These are phyloP conservation scores for Micrasema longulum DNA, from an alignment of 1,140 invertebrate genomes.

Conservation along the genomic window DNA sequence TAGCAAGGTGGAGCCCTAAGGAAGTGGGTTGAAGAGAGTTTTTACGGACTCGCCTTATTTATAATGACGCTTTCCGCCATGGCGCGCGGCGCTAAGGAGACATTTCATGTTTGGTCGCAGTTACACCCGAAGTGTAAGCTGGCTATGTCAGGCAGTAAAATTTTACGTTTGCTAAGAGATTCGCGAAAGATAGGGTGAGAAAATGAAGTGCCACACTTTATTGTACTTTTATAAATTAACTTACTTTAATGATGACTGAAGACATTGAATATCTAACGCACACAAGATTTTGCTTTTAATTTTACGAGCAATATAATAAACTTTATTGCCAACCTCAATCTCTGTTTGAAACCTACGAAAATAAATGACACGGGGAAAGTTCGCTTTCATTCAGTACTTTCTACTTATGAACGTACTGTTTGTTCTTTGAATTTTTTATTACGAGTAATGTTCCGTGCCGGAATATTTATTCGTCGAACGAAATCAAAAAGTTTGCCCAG, in stretches of 20 bases:
- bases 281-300: conserved; percentile 28
- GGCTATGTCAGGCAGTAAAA: conserved; percentile 29
- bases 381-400: too few species aligned
- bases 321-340: not conserved
- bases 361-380: too few species aligned
- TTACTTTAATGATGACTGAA: conserved; percentile 33
- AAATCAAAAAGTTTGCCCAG: conserved; percentile 51
- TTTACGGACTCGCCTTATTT: conserved; percentile 41
- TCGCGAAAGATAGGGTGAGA: conserved; percentile 36
- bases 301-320: not conserved
- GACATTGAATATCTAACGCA: conserved; percentile 6
- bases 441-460: conserved; percentile 4
- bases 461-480: conserved; percentile 39
- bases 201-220: conserved; percentile 27
- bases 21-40: conserved; percentile 21
- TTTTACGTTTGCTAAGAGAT: conserved; percentile 42
- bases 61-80: conserved; percentile 32
- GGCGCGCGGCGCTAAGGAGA: conserved; percentile 33
- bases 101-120: conserved; percentile 52
- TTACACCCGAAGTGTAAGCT: conserved; percentile 46
- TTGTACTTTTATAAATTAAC: conserved; percentile 37
- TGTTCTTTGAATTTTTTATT: too few species aligned
- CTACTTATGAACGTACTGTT: too few species aligned
- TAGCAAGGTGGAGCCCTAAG: not conserved
- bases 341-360: not conserved